phyloP scores from a whole-genome alignment of 2,797 vertebrate species.

The Anas acuta region DNA sequence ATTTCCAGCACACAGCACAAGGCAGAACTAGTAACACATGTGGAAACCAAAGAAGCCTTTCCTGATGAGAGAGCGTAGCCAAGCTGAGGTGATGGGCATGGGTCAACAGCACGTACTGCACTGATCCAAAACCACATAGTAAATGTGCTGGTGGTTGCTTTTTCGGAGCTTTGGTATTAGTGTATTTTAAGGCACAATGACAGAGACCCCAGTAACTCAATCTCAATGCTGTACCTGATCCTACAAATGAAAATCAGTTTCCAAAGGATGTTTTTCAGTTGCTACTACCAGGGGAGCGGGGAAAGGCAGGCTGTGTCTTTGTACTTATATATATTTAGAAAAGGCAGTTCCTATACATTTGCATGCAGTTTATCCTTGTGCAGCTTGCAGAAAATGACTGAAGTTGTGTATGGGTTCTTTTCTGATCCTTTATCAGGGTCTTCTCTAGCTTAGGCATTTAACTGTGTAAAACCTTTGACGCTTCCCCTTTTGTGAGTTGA shows the following conservation, averaged over 20 bases:
- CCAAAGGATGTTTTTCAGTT: neutral
- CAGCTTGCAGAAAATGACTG: neutral
- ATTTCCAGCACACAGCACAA: neutral
- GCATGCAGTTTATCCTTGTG: neutral
- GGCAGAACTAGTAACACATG: neutral
- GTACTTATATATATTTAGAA: neutral
- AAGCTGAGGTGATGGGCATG: neutral
- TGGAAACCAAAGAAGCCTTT: neutral
- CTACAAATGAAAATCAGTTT: neutral
- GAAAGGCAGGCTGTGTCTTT: neutral
- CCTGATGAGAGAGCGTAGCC: neutral
- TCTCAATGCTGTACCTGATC: neutral
- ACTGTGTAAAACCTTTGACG: neutral
- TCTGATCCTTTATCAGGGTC: neutral
- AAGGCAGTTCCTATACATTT: neutral
- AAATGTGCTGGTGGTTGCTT: no score
- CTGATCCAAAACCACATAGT: neutral
- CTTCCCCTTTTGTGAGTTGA: neutral
- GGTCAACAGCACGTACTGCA: neutral
- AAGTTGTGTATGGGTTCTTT: neutral
- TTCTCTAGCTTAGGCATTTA: neutral
- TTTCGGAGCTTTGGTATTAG: neutral
- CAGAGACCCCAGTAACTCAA: neutral
- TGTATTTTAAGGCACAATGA: neutral
- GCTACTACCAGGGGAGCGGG: neutral